phyloP scores from a whole-genome alignment of 2,888 invertebrate genomes.

The Dichetophora obliterata region DNA sequence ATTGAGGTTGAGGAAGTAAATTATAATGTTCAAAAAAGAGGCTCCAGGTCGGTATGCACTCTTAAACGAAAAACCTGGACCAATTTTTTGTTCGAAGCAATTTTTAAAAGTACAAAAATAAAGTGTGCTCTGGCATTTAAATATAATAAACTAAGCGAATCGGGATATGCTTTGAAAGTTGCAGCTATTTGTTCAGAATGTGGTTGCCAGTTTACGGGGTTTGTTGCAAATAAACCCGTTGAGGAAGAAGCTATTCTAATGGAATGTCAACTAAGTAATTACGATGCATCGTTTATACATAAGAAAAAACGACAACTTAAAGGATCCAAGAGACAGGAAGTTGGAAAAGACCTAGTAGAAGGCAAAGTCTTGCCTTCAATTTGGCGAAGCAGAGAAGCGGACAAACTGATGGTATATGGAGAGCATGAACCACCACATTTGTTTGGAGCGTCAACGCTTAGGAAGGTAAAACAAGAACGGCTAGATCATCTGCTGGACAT shows the following conservation, averaged over 20 bases:
- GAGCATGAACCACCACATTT: slow-evolving; percentile 17
- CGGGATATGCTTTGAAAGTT: slow-evolving; percentile 2
- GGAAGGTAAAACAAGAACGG: slow-evolving; percentile 14
- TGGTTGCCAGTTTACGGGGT: background rate
- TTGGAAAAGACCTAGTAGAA: background rate
- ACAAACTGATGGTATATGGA: slow-evolving; percentile 11
- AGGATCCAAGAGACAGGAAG: slow-evolving; percentile 8
- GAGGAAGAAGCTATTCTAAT: slow-evolving; percentile 3
- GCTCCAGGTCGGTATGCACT: background rate
- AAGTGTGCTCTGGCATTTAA: slow-evolving; percentile 7
- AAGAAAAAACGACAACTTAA: slow-evolving; percentile 27
- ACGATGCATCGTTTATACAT: slow-evolving; percentile 10
- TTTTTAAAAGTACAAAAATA: slow-evolving; percentile 1
- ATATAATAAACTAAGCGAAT: background rate
- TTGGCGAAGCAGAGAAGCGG: slow-evolving; percentile 19
- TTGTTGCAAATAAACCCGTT: slow-evolving; percentile 1
- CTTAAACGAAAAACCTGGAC: slow-evolving; percentile 11
- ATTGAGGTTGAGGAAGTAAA: slow-evolving; percentile 8
- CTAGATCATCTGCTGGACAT: background rate
- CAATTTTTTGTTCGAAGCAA: slow-evolving; percentile 6
- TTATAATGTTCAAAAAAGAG: background rate
- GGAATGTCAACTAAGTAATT: slow-evolving; percentile 15
- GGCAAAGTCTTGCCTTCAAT: background rate
- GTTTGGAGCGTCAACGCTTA: background rate
- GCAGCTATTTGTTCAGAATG: background rate